Base-by-base conservation (phyloP, 23 tunicate genomes). In the Halocynthia roretzi region DNA sequence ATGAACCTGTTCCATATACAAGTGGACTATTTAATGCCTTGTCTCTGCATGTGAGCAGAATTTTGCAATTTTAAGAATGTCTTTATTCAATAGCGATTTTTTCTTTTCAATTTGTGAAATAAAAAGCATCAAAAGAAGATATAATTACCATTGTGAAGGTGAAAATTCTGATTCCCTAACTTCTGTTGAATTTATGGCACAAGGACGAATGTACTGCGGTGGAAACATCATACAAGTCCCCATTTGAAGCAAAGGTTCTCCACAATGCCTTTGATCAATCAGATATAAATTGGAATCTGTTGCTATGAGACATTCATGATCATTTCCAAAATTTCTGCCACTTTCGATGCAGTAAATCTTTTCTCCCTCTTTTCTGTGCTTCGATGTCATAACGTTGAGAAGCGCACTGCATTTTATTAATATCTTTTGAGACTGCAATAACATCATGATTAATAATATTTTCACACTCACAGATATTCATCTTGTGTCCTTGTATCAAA, bases 231-330 rank as follows among this genome's bases (percentile, higher is more conserved):
- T 68, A 50, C 70, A 60, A 10, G 76, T 44, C 6, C 74, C 70
- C 85, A 81, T 80, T 51, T 67, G 54, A 64, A 86, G 71, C 69
- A 86, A 57, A 19, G 91, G 85, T 76, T 51, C 77, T 49, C 75
- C 75, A 48, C 72, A 53, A 56, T 75, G 71, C 53, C 91, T 58
- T 7, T 74, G 79, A 51, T 86, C 91, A 44, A 68, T 70, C 52
- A 86, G 57, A 18, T 54, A 17, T 51, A 86, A 67, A 69, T 80
- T 58, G 22, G 12, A 51, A 54, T 69, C 40, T 23, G 91, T 86
- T 53, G 91, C 85, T 10, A 76, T 74, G 50, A 68, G 8, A 60
- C 75, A 76, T 65, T 86, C 82, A 70, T 56, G 74, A 21, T 80
- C 91, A 61, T 80, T 68, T 50, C 56, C 51, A 31, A n/a, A n/a